Base-by-base conservation (phyloP, 2,797 vertebrate species). In the Melanotaenia pygmaea region DNA sequence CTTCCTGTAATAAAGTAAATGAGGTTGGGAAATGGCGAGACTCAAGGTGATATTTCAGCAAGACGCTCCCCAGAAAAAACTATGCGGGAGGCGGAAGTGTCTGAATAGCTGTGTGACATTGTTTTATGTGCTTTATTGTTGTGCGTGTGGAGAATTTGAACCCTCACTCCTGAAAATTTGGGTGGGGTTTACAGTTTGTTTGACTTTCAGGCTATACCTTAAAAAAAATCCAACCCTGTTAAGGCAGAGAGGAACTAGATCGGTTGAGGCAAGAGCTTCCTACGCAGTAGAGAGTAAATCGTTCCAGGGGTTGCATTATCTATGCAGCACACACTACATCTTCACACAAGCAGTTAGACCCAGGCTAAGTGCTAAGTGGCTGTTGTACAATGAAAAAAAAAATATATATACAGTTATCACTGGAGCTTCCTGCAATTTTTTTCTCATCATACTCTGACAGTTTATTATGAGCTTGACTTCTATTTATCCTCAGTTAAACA, bases 11-110 rank as follows among this genome's bases (percentile, higher is more conserved):
- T 89, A 91, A 89, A 92, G 86, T 87, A 90, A 90, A 91, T 87
- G 90, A 92, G 90, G 79, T 89, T 88, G 85, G 89, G 87, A 88
- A 91, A 91, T 88, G 83, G 90, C 72, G 73, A 86, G 81, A 81
- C 86, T 91, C 87, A 82, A 86, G 85, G 86, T 90, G 87, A 92
- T 91, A 90, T 92, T 91, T 93, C 86, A 90, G 73, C 80, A 16
- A 83, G 82, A 76, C 80, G 83, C 85, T 90, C 84, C 84, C 87
- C 78, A 63, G 83, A 85, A 89, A 79, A 82, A 86, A 76, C 77
- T 61, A 60, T 68, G 74, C 60, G 83, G 80, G 82, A 81, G 72
- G 79, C 61, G 61, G 76, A 69, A 72, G 77, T 62, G 75, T 74
- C 74, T 82, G 76, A 83, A 79, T 83, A 81, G 72, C 54, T 64